A percentile compares a stretch with the other conserved stretches of the same genome.
These are phyloP conservation scores for Choristoneura fumiferana DNA, from an alignment of 1,140 invertebrate genomes.

Conservation along the genomic window DNA sequence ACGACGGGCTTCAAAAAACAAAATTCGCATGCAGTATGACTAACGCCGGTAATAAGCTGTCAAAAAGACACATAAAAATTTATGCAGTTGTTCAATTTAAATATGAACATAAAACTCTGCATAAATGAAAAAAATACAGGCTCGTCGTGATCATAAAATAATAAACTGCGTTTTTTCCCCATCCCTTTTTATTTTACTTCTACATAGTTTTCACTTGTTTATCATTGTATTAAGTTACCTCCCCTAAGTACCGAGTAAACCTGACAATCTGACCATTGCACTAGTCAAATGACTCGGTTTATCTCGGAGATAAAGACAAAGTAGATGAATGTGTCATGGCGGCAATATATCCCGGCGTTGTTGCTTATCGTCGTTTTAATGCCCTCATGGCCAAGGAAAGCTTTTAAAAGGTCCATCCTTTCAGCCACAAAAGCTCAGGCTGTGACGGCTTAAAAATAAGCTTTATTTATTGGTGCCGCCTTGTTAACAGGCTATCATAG, in stretches of 20 bases:
- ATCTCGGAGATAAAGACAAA: constrained; percentile 58
- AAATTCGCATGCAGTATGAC: too few relatives aligned
- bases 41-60: too few relatives aligned
- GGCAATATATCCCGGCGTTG: constrained; percentile 47
- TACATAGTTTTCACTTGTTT: too few relatives aligned
- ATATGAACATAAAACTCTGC: too few relatives aligned
- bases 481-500: constrained; percentile 17
- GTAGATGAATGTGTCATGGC: constrained; percentile 62
- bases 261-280: constrained; percentile 30
- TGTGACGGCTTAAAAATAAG: constrained; percentile 32
- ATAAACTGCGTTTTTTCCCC: too few relatives aligned
- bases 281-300: constrained; percentile 58
- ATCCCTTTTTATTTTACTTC: too few relatives aligned
- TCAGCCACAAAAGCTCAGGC: constrained; percentile 53
- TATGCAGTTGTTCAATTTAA: too few relatives aligned
- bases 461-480: constrained; percentile 27
- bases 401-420: constrained; percentile 65
- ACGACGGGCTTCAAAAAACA: too few relatives aligned
- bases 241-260: background rate
- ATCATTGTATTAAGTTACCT: constrained; percentile 4
- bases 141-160: too few relatives aligned
- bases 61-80: too few relatives aligned
- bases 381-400: constrained; percentile 50
- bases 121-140: too few relatives aligned
- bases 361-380: constrained; percentile 63